Base-by-base conservation (phyloP, 2,113 vertebrate genomes). In the Poeciliopsis retropinna region DNA sequence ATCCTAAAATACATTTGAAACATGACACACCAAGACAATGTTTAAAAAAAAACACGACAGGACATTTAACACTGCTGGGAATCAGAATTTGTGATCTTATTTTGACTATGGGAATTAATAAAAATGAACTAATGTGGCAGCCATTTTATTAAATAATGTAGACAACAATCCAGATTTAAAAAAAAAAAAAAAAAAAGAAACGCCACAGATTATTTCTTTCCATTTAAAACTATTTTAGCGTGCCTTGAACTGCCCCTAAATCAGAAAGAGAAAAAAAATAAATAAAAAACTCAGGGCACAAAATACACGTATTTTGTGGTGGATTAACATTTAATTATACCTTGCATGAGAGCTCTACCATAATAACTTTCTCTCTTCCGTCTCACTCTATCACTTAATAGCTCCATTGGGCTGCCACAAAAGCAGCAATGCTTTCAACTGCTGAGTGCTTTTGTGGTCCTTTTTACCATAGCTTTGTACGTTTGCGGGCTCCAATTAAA, bases 261-360 rank as follows among this genome's bases (percentile, higher is more conserved):
- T 28, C 28, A 64, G 34, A 71, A 41, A 30, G 41, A 12, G 31
- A 63, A 54, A 25, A 25, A 67, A 37, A 12, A 11, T 11, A 34
- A 34, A 12, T 34, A 37, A 63, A 54, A 10, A 70, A 82, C 80
- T 66, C 34, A 51, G 51, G 74, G 47, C n/a, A 9, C 32, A 70
- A 27, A n/a, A 39, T 69, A 47, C 68, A 65, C 3, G 13, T 60
- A 60, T 83, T 81, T 71, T 15, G 19, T 51, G 65, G 67, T 64
- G 60, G 66, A 85, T 87, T 85, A 85, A 77, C 84, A 86, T 83
- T 88, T 78, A 83, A 86, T 85, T 78, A 81, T 75, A 78, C 68
- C 75, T 86, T 75, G 25, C 76, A 83, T 73, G 81, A 77, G 62
- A 79, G 75, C 64, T 67, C 29, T 37, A 44, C 54, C 66, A 60